Evolutionary conservation across 2,888 invertebrate species (phyloP), one percentile per base, ranked within the genome.

Genomic region (Andrena trimmerana): DNA sequence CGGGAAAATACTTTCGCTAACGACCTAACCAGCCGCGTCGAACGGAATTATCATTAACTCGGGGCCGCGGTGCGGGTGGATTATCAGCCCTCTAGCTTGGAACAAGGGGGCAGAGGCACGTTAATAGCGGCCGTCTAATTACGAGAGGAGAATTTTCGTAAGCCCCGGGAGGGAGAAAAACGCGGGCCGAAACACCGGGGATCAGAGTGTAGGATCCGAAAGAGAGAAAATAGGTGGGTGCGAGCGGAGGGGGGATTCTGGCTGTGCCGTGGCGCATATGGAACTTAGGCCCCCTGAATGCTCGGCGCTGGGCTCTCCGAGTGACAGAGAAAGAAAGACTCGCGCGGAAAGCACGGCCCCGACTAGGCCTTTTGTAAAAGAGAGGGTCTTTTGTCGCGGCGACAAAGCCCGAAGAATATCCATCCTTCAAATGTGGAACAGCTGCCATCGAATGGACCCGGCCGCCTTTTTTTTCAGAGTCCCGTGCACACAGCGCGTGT

Each of bases 361-460:
- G 83, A 81, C 86, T 89, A 88, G 87, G 86, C 89, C 92, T 90
- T 92, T 92, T 92, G 92, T 92, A 86, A 88, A 84, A 89, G 89
- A 81, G 89, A 83, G 87, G 89, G 82, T 86, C 89, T 89, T 89
- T 89, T 89, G 92, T 92, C 90, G 90, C 82, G 76, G 84, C 92
- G 91, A 94, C 93, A 93, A 93, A 93, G 93, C 90, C 91, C 90
- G 91, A 92, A 92, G 92, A 93, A 93, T 89, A 89, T 93, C 93
- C 93, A 93, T 93, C 93, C 93, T 93, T 93, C 93, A 92, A 93
- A 93, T 93, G 92, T 93, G 93, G 93, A 93, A 92, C 93, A 94
- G 93, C 94, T 93, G 93, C 92, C 93, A 91, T 93, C 93, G 93
- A 92, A 93, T 92, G 85, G 91, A 89, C 89, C 90, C 91, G 89